Conservation (phyloP, 2,797 vertebrate species). For the Bufotes viridis region DNA sequence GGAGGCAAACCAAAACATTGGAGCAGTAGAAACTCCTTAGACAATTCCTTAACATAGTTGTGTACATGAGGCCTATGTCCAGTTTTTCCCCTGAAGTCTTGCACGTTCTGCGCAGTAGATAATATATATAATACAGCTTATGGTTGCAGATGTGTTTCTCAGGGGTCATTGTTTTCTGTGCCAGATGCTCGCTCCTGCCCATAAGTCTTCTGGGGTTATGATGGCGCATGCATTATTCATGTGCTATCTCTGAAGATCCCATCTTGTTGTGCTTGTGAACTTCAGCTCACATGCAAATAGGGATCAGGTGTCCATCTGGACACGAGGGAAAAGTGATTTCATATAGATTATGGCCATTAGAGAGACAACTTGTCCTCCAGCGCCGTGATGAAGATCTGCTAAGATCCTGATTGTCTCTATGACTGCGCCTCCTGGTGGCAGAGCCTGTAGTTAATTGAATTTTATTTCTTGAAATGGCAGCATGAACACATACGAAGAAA, state of each 20-base stretch:
- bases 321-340: background rate
- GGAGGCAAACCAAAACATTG: too few relatives aligned
- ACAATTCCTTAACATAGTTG: too few relatives aligned
- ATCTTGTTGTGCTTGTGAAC: background rate
- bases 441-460: background rate
- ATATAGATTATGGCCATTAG: background rate
- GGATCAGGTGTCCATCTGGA: slow-evolving; percentile 3
- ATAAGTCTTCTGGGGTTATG: slow-evolving; percentile 11
- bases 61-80: too few relatives aligned
- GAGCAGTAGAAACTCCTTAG: too few relatives aligned
- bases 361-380: background rate
- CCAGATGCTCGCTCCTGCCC: background rate
- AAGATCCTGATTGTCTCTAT: background rate
- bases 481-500: too few relatives aligned
- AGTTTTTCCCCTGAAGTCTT: too few relatives aligned
- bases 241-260: background rate
- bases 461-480: too few relatives aligned
- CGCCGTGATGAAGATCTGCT: background rate
- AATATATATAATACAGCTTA: background rate
- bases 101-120: too few relatives aligned
- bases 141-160: background rate
- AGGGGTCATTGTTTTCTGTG: background rate
- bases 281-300: background rate
- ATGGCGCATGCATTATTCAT: background rate
- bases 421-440: background rate